Conservation (phyloP, 1,140 invertebrate genomes). For the Vollenhovia emeryi region DNA sequence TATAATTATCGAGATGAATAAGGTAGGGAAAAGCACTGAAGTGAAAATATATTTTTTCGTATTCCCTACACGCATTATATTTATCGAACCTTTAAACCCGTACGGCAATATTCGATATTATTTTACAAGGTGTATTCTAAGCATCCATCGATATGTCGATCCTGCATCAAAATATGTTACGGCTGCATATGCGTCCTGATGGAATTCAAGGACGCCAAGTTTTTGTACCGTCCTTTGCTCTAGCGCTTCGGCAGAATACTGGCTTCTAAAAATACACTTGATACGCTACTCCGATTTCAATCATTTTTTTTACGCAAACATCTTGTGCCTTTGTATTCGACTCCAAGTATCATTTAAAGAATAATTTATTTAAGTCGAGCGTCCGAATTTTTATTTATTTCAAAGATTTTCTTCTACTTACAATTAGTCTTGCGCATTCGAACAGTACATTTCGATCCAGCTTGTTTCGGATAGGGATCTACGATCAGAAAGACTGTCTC, state of each 20-base stretch:
- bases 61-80: neutral
- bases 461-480: neutral
- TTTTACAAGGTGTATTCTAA: neutral
- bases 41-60: constrained; percentile 12
- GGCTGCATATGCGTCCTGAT: neutral
- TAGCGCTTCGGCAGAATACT: neutral
- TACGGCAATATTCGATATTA: neutral
- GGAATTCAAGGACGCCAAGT: constrained; percentile 12
- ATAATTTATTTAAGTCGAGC: constrained; percentile 4
- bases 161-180: neutral
- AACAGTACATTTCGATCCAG: neutral
- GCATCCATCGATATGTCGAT: neutral
- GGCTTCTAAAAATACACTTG: neutral
- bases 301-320: neutral
- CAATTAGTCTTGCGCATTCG: neutral
- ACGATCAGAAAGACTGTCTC: neutral
- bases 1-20: neutral
- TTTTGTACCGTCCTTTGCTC: constrained; percentile 8
- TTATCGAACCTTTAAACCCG: neutral
- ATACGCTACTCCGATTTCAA: neutral
- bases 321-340: neutral
- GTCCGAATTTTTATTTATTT: neutral
- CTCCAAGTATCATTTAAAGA: neutral
- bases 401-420: neutral
- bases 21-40: neutral